A percentile compares a stretch with the other conserved stretches of the same genome.
phyloP scores from a whole-genome alignment of 2,888 invertebrate genomes.

The Leptothorax acervorum region DNA sequence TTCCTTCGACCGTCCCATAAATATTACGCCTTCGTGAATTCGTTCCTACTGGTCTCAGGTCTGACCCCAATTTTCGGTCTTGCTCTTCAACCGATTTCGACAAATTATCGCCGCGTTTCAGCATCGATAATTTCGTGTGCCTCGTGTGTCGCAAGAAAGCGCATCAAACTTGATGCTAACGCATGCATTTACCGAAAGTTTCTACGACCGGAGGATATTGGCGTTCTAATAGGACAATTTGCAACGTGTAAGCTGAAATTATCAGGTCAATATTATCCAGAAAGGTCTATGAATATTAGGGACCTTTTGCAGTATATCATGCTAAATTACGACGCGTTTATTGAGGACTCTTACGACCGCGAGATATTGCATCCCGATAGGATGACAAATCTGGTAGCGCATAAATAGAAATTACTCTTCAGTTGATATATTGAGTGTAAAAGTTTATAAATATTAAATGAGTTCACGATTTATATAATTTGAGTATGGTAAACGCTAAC shows the following conservation, averaged over 20 bases:
- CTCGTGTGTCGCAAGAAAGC: not conserved
- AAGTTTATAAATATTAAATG: not conserved
- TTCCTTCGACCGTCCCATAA: constrained; percentile 70
- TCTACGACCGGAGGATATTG: constrained; percentile 11
- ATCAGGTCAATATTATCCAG: not conserved
- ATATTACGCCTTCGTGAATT: constrained; percentile 64
- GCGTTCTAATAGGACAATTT: constrained; percentile 10
- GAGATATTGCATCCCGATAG: not conserved
- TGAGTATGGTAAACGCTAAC: not conserved
- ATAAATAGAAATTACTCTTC: not conserved
- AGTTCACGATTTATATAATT: not conserved
- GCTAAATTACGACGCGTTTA: constrained; percentile 8
- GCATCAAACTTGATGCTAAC: constrained; percentile 15
- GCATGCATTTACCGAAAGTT: not conserved
- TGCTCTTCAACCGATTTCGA: constrained; percentile 60
- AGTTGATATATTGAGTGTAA: not conserved
- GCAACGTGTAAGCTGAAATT: not conserved
- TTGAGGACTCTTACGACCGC: not conserved
- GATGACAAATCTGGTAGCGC: not conserved
- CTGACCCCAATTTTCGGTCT: constrained; percentile 68
- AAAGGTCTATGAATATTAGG: constrained; percentile 8
- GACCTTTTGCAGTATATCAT: constrained; percentile 3
- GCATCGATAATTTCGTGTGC: not conserved
- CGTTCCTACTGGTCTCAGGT: constrained; percentile 54
- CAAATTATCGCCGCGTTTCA: constrained; percentile 65